Percentiles rank a stretch among this genome's conserved stretches.
Conservation (phyloP, 2,888 invertebrate species). For the Euplagia quadripunctaria region DNA sequence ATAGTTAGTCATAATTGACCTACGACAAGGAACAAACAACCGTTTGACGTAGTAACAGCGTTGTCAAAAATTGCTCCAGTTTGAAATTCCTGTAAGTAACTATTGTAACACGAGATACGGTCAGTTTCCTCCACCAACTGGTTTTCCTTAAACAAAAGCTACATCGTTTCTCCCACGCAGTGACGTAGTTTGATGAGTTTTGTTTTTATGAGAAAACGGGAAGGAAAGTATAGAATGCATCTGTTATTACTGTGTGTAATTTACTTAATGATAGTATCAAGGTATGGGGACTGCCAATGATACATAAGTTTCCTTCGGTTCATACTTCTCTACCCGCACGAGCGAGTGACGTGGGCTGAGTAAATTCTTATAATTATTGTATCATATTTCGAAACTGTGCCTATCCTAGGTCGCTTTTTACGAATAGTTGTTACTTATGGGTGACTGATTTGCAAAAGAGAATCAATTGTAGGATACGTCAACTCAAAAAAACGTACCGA, state of each 20-base stretch:
- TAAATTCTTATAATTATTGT: background rate
- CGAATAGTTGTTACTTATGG: too few species aligned
- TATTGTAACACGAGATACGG: background rate
- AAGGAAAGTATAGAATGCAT: background rate
- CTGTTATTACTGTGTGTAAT: background rate
- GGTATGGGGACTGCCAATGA: background rate
- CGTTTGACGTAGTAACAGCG: too few species aligned
- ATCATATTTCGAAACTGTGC: background rate
- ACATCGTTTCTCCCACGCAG: background rate
- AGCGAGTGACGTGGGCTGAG: background rate
- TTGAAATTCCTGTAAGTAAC: background rate
- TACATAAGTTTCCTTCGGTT: background rate
- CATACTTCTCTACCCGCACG: background rate
- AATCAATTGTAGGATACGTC: too few species aligned
- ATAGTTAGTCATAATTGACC: too few species aligned
- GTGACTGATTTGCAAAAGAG: too few species aligned
- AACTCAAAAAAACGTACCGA: too few species aligned
- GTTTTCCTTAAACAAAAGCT: conserved; percentile 4
- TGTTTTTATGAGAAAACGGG: background rate
- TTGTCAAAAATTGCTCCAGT: too few species aligned
- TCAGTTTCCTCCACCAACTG: background rate
- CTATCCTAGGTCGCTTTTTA: background rate
- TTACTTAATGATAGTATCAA: too few species aligned
- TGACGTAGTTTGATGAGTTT: conserved; percentile 1
- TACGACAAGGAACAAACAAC: too few species aligned